Percentiles rank a stretch among this genome's conserved stretches.
These are phyloP conservation scores for Tetragnatha versicolor DNA, from an alignment of 1,140 invertebrate genomes.

Conservation along the genomic window DNA sequence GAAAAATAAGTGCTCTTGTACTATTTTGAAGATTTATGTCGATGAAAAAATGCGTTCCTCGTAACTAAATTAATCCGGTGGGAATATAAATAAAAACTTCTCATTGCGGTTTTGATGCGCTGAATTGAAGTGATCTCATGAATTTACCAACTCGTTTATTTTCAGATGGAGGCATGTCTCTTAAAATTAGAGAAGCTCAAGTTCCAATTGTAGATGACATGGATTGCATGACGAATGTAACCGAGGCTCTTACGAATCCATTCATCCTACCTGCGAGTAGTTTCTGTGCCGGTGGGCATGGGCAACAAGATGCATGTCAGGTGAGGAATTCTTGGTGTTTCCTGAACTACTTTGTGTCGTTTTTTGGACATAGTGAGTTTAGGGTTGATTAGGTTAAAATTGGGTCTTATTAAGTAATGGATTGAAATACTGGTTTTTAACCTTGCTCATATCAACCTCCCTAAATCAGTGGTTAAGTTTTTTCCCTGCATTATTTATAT, in stretches of 20 bases:
- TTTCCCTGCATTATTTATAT: too few relatives aligned
- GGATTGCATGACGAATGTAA: slow-evolving; percentile 89
- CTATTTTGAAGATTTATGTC: too few relatives aligned
- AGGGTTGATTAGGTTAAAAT: not conserved
- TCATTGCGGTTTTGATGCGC: too few relatives aligned
- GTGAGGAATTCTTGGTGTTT: slow-evolving; percentile 65
- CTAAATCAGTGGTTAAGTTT: too few relatives aligned
- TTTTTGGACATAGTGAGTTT: not conserved
- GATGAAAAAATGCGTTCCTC: too few relatives aligned
- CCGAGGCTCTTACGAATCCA: slow-evolving; percentile 90
- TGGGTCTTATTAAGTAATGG: not conserved
- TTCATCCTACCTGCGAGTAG: slow-evolving; percentile 89
- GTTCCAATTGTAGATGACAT: slow-evolving; percentile 91
- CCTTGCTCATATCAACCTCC: too few relatives aligned
- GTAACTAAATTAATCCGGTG: too few relatives aligned
- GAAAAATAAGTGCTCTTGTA: too few relatives aligned
- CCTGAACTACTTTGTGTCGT: not conserved
- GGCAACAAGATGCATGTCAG: slow-evolving; percentile 91
- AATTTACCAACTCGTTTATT: too few relatives aligned
- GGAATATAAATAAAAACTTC: too few relatives aligned
- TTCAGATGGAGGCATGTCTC: slow-evolving; percentile 45
- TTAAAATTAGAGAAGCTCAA: slow-evolving; percentile 31
- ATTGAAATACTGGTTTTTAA: not conserved
- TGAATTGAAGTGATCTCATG: too few relatives aligned
- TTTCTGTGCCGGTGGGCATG: slow-evolving; percentile 90